Base-by-base conservation (phyloP, 2,797 vertebrate species). In the Ptychadena robeensis region DNA sequence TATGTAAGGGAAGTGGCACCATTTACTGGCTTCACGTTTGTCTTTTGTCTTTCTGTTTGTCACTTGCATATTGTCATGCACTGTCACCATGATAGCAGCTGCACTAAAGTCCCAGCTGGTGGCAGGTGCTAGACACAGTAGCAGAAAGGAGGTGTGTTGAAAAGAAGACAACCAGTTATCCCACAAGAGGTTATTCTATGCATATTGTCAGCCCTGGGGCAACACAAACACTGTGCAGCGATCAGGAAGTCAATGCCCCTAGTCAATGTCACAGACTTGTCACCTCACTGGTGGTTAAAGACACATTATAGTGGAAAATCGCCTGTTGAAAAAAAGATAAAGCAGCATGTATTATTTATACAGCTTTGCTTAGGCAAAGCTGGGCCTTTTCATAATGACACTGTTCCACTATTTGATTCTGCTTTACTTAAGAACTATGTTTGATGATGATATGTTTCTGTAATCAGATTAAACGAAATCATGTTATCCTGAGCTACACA, bases 121-220 rank as follows among this genome's bases (percentile, higher is more conserved):
- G 78, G 82, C 78, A 85, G 82, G 82, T 85, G 82, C 82, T 80
- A 63, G 30, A 30, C 37, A 61, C 75, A 66, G 25, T 79, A 65
- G 66, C 70, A 79, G 32, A 73, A 73, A 71, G 57, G 32, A 72
- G 38, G 71, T 72, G 68, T 80, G 71, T 14, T 44, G 35, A 14
- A 57, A 57, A 27, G 34, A 57, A 66, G 40, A 74, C 61, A 30
- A 79, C 63, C 77, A 74, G 69, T n/a, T 44, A 30, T 67, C 76
- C 70, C 82, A 80, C 35, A 69, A 80, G 76, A 73, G 76, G 82
- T 38, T 38, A 72, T 73, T 63, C 9, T 28, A 40, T 3, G 22
- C 37, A 38, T 30, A 11, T 53, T 48, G 34, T 31, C 40, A 34
- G 48, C 82, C 82, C 82, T 74, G 77, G 48, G 70, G 82, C 82